Evolutionary conservation across 2,797 vertebrate species (phyloP), one percentile per base, ranked within the genome.

Genomic region (Avahi laniger): DNA sequence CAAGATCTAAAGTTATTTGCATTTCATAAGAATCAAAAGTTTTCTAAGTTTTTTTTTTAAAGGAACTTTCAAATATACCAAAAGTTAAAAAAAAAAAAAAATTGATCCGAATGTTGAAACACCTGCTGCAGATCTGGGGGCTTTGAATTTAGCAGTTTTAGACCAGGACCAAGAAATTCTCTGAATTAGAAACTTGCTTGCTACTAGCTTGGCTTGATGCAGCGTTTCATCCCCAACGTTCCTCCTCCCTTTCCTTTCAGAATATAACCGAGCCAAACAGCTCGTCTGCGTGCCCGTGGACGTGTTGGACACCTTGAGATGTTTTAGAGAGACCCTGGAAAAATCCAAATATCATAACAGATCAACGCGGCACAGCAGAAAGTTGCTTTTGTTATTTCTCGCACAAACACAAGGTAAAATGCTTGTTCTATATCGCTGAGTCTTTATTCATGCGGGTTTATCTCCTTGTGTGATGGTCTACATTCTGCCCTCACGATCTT

Each of bases 241-340:
- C 1, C 54, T 59, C 30, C 93, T 94, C 43, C 13, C 26, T 94
- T 95, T 97, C 15, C 24, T 98, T 98, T 96, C 98, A 99, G 99
- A 99, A 89, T 69, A 72, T 2, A 97, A 83, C 70, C 97, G 87
- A 89, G 98, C 98, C 63, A 98, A 99, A 98, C 96, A 97, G n/a
- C 97, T 99, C 4, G 97, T 99, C 92, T 98, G 98, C 35, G 99
- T 99, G 89, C 99, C 99, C 7, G 96, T 99, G 97, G 99, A 99
- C 91, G 98, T 99, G 96, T 98, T 98, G 26, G 99, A 99, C 96
- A 99, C 99, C 2, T 97, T 99, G 97, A 97, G 96, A 85, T 99
- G 98, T 98, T 99, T 99, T 97, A 98, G 98, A 97, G 98, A 99
- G 98, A 98, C 98, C 61, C 83, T 99, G 81, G 98, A 98, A 97